Base-by-base conservation (phyloP, 2,113 vertebrate species). In the Callipepla californica region DNA sequence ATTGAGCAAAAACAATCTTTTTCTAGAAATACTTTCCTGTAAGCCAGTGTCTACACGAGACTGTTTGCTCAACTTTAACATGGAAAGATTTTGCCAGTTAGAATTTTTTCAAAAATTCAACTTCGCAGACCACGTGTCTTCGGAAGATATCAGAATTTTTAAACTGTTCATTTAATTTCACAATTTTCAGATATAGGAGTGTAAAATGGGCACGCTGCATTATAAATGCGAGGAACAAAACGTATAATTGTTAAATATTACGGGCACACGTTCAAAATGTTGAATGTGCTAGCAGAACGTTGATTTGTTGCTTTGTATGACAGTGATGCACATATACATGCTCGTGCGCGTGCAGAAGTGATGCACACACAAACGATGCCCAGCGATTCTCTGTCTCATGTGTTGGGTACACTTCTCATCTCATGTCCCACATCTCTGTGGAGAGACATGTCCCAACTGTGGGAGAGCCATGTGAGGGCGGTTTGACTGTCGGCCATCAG, bases 321-420 rank as follows among this genome's bases (percentile, higher is more conserved):
- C 58, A 81, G 50, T 11, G 16, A 40, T 28, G 36, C 16, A 18
- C 11, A 17, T 4, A 61, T 25, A 61, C 6, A 22, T 14, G 25
- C 34, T 36, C 4, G 13, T 17, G 59, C 23, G 7, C 5, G 16
- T 58, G 57, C 57, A 58, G 57, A 58, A 58, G 21, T 34, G 18
- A 58, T 13, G 19, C 32, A 58, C 21, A 47, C 0, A 3, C 26
- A 32, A 32, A 8, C 0, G 23, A 36, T 4, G 61, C 65, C 19
- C 45, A 14, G 2, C 30, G 25, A 25, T 7, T 9, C 16, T 32
- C 55, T 21, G 25, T 17, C 16, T 2, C 21, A 32, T 17, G 44
- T 10, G 51, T 13, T 0, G 32, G 42, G 10, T 1, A 30, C 45
- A 1, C 2, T 0, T 15, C 21, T 26, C 63, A 16, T 1, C 1